A percentile compares a stretch with the other conserved stretches of the same genome.
Conservation (phyloP, 2,113 vertebrate genomes). For the Chunga burmeisteri region DNA sequence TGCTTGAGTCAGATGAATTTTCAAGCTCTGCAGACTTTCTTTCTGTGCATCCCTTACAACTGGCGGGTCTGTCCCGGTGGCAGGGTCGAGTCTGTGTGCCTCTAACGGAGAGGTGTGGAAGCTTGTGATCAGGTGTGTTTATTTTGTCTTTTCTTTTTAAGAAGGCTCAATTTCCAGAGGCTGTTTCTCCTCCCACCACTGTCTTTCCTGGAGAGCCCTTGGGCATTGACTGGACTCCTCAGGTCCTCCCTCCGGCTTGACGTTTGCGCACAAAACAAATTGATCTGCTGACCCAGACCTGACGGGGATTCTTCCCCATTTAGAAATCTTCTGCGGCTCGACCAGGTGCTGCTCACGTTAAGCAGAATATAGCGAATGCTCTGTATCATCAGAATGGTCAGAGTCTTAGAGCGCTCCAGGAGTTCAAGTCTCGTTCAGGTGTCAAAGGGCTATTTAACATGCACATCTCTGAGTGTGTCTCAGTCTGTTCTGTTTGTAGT, state of each 20-base stretch:
- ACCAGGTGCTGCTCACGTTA: accelerated
- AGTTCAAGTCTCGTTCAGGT: background rate
- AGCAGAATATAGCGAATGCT: accelerated
- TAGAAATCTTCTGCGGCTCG: background rate
- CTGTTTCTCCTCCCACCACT: background rate
- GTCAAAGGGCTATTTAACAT: background rate
- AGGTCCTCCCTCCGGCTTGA: background rate
- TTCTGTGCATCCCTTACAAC: accelerated
- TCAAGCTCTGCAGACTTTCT: background rate
- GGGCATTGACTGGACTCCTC: background rate
- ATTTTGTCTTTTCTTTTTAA: background rate
- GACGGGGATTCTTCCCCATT: accelerated
- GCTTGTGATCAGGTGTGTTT: background rate
- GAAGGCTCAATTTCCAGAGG: background rate
- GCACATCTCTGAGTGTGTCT: background rate
- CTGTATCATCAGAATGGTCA: accelerated
- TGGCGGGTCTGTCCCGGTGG: accelerated
- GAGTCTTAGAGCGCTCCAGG: background rate
- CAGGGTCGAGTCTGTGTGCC: accelerated
- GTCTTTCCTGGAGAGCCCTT: background rate
- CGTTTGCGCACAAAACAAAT: background rate
- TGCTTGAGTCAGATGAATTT: background rate
- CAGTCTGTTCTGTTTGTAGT: background rate
- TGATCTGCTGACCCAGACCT: background rate
- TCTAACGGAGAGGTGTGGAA: accelerated